Percentiles rank a stretch among this genome's conserved stretches.
phyloP scores from a whole-genome alignment of 2,888 invertebrate genomes.

The Pristionchus fissidentatus region DNA sequence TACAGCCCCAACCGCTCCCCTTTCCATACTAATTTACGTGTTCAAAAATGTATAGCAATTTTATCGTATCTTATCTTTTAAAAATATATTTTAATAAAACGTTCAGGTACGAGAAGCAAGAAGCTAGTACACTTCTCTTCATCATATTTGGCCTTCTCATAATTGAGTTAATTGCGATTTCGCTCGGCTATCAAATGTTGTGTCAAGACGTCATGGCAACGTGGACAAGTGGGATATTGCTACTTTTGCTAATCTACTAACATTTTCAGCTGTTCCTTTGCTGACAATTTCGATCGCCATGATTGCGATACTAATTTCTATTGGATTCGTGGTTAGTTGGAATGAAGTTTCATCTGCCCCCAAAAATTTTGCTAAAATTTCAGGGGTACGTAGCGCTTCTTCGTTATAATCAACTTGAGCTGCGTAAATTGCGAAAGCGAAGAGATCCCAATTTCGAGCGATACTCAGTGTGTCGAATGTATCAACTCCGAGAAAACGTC shows the following conservation, averaged over 20 bases:
- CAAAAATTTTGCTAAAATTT: neutral
- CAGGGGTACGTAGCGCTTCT: neutral
- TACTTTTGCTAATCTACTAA: neutral
- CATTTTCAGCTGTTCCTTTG: neutral
- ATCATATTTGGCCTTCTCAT: neutral
- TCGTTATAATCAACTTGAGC: neutral
- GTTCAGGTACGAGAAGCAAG: slow-evolving; percentile 10
- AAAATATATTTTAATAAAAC: neutral
- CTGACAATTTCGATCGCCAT: neutral
- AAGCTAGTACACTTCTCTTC: neutral
- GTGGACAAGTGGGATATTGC: neutral
- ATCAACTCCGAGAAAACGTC: slow-evolving; percentile 5
- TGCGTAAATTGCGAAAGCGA: neutral
- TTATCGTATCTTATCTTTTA: no score
- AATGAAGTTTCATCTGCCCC: neutral
- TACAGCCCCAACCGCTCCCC: no score
- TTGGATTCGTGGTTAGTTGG: neutral
- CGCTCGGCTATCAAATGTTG: neutral
- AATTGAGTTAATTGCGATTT: neutral
- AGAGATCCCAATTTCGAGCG: neutral
- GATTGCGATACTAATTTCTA: neutral
- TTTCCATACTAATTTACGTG: no score
- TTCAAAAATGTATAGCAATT: no score
- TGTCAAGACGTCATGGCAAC: neutral
- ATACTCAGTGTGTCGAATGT: neutral